Evolutionary conservation across 2,797 vertebrate species (phyloP).

Genomic region (Melopsittacus undulatus): DNA sequence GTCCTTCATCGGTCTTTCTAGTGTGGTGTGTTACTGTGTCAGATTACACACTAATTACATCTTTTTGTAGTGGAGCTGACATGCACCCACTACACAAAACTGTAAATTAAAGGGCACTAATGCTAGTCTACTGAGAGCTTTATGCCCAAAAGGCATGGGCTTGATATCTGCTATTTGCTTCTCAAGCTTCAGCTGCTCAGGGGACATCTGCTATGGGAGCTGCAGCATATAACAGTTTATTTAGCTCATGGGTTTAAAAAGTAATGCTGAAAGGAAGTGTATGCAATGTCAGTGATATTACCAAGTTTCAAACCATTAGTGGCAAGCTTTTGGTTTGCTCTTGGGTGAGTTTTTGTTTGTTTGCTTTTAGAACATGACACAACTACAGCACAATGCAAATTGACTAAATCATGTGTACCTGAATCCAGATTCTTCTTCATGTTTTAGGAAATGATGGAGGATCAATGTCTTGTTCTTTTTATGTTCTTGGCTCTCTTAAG

Average conservation of each 20-base stretch:
- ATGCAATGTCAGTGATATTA: background rate
- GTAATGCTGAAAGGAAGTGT: background rate
- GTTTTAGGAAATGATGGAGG: background rate
- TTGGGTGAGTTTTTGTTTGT: background rate
- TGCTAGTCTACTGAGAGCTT: background rate
- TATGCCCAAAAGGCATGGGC: background rate
- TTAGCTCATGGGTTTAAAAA: background rate
- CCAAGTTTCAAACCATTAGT: background rate
- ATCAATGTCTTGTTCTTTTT: background rate
- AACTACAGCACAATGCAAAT: background rate
- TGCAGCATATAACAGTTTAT: rapidly evolving
- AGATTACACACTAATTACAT: background rate
- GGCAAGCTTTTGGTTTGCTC: background rate
- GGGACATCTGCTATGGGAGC: background rate
- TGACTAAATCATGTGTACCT: background rate
- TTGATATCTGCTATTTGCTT: background rate
- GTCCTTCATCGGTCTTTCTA: background rate
- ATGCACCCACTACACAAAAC: background rate
- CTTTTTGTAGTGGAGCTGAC: background rate
- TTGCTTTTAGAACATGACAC: background rate
- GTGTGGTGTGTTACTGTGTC: background rate
- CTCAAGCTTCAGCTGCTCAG: background rate
- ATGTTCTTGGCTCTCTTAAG: background rate
- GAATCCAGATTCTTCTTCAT: background rate
- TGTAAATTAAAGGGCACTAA: background rate